A percentile compares a stretch with the other conserved stretches of the same genome.
These are phyloP conservation scores for Brachycybe producta DNA, from an alignment of 2,888 invertebrate species.

Conservation along the genomic window DNA sequence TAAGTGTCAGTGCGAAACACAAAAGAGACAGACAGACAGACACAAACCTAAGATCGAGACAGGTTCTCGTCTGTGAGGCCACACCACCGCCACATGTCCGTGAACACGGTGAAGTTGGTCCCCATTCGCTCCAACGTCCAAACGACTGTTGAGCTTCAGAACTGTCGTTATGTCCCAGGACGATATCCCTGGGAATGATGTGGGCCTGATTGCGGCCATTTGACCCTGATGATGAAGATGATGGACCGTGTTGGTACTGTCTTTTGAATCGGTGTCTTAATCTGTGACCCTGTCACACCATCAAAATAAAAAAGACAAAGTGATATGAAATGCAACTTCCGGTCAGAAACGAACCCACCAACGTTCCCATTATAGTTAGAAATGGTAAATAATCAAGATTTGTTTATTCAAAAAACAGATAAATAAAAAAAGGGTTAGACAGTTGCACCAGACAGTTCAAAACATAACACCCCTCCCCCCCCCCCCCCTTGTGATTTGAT, in stretches of 20 bases:
- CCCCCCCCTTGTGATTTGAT: too few relatives aligned
- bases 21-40: too few relatives aligned
- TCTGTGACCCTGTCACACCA: too few relatives aligned
- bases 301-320: constrained; percentile 1
- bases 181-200: constrained; percentile 10
- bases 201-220: not conserved
- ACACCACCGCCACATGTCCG: constrained; percentile 88
- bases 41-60: constrained; percentile 51
- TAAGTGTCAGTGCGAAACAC: too few relatives aligned
- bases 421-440: too few relatives aligned
- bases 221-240: not conserved
- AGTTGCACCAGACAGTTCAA: too few relatives aligned
- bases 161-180: constrained; percentile 1
- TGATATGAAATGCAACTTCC: not conserved
- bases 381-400: too few relatives aligned
- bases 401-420: too few relatives aligned
- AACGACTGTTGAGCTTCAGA: constrained; percentile 33
- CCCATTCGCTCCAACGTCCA: constrained; percentile 73
- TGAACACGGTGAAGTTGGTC: constrained; percentile 68
- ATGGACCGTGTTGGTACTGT: not conserved
- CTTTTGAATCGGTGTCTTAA: constrained; percentile 11
- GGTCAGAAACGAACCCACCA: too few relatives aligned
- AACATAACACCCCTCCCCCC: too few relatives aligned
- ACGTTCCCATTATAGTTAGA: too few relatives aligned
- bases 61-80: constrained; percentile 66